Conservation (phyloP, 2,797 vertebrate species). For the Muraenolepis orangiensis region DNA sequence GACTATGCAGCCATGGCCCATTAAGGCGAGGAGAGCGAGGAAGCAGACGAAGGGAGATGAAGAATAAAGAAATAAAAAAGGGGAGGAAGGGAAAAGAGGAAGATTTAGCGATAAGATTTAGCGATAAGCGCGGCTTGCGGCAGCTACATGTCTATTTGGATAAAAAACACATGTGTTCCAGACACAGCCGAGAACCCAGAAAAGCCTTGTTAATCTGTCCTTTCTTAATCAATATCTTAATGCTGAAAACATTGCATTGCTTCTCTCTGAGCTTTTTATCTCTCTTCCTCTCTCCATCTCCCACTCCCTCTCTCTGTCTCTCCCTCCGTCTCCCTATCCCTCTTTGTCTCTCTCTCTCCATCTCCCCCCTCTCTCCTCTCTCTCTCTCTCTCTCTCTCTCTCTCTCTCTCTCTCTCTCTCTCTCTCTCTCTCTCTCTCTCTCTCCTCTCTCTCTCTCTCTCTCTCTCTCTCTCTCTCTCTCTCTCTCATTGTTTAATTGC, state of each 20-base stretch:
- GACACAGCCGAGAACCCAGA: background rate
- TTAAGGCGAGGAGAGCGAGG: background rate
- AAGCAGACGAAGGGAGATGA: background rate
- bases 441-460: background rate
- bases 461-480: background rate
- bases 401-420: background rate
- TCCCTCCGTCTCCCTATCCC: too few species aligned
- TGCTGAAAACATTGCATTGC: background rate
- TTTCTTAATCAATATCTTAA: slow-evolving; percentile 1
- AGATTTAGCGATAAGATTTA: background rate
- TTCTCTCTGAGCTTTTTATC: background rate
- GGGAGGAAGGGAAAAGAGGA: background rate
- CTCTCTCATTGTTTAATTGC: background rate
- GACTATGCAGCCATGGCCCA: background rate
- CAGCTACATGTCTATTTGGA: background rate
- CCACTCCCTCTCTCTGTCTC: background rate
- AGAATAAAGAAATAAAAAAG: background rate
- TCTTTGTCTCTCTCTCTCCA: too few species aligned
- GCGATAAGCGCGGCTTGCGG: background rate
- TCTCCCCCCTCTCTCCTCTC: too few species aligned
- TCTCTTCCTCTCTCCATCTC: background rate
- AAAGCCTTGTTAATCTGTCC: background rate
- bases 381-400: too few species aligned
- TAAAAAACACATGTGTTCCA: background rate
- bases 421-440: background rate